Evolutionary conservation across 2,888 invertebrate species (phyloP).

Genomic region (Mallateleia sp.): DNA sequence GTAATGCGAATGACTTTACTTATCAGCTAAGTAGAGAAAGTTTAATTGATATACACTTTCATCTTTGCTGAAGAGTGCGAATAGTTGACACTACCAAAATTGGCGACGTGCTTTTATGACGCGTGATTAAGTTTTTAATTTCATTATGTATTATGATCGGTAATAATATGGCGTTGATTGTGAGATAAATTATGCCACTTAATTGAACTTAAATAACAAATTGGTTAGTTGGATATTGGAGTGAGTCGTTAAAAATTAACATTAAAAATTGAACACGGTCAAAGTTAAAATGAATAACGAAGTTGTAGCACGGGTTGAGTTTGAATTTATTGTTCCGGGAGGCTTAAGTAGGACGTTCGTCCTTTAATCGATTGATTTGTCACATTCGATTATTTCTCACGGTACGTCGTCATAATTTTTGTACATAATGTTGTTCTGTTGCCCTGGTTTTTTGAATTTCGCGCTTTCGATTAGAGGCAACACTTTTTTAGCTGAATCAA

Average conservation of each 20-base stretch:
- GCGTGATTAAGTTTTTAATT: slow-evolving; percentile 63
- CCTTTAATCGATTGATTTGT: slow-evolving; percentile 56
- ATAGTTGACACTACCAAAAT: slow-evolving; percentile 60
- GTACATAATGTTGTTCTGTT: too few species aligned
- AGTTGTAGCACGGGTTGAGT: not conserved
- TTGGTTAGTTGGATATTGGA: not conserved
- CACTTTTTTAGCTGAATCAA: not conserved
- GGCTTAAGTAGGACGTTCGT: not conserved
- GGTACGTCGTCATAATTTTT: slow-evolving; percentile 36
- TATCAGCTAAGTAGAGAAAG: slow-evolving; percentile 68
- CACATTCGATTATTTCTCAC: slow-evolving; percentile 57
- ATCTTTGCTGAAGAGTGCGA: slow-evolving; percentile 41
- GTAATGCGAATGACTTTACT: slow-evolving; percentile 57
- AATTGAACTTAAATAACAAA: slow-evolving; percentile 51
- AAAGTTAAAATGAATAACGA: not conserved
- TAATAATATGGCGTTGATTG: slow-evolving; percentile 29
- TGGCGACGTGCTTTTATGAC: slow-evolving; percentile 56
- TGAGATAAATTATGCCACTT: slow-evolving; percentile 20
- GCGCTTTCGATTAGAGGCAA: not conserved
- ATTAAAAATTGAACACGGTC: not conserved
- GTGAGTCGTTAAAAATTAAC: not conserved
- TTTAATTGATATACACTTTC: slow-evolving; percentile 68
- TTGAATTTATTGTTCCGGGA: slow-evolving; percentile 1
- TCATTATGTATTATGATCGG: slow-evolving; percentile 29
- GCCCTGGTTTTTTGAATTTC: not conserved